Evolutionary conservation across 2,113 vertebrate species (phyloP), one percentile per base, ranked within the genome.

Genomic region (Corynorhinus townsendii): DNA sequence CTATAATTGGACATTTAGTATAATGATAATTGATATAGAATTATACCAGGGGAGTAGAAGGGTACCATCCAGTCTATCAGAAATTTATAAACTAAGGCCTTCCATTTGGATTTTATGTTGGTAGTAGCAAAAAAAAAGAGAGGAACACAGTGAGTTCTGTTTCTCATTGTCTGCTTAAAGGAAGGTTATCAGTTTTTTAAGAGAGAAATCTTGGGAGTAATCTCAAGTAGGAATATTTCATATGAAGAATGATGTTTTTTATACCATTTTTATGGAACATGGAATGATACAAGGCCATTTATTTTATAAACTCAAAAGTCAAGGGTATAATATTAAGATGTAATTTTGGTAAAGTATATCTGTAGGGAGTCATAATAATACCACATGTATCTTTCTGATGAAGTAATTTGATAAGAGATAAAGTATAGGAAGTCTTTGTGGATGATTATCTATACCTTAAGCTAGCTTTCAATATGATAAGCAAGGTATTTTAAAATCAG

Each of bases 251-350:
- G n/a, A 20, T 93, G 33, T 82, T 43, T 94, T 64, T 73, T 76
- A 54, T 91, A 38, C 47, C 11, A 30, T 85, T 93, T 84, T 95
- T 84, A 62, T 84, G 43, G 45, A 83, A 59, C 7, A 14, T 91
- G 33, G 26, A 93, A 75, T 88, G 64, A 84, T 68, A 56, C 6
- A 68, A 82, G 45, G 59, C 54, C 45, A 69, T 52, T 81, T 81
- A 85, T 83, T 95, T 93, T 91, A 80, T 69, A 84, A 93, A 88
- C 62, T 86, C 72, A 87, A 86, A 93, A 77, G 30, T 90, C 72
- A 45, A 86, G 43, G 56, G 16, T 10, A 77, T 71, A 86, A 56
- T 76, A 56, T 82, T 86, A 95, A 90, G 30, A 71, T 77, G 38
- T 79, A 73, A 56, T 93, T 93, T 22, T 77, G n/a, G 9, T 90